These are phyloP conservation scores for Drosophila ironensis DNA, from an alignment of 1,140 invertebrate genomes.

Conservation along the genomic window DNA sequence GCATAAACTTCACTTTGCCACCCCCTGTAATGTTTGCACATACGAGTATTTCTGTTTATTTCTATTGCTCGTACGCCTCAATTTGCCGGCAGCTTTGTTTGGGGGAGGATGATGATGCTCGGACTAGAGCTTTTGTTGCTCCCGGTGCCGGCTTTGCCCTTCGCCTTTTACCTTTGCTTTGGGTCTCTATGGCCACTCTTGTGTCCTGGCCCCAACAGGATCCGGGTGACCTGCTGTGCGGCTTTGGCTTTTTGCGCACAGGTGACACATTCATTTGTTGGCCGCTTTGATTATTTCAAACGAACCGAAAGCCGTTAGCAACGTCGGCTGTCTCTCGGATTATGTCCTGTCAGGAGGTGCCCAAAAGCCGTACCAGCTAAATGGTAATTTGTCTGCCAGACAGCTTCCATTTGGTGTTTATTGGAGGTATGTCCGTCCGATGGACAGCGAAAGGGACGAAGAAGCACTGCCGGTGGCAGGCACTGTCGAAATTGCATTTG, in stretches of 20 bases:
- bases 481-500: slow-evolving; percentile 63
- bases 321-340: slow-evolving; percentile 33
- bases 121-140: slow-evolving; percentile 6
- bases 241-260: slow-evolving; percentile 53
- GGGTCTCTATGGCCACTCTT: background rate
- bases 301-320: slow-evolving; percentile 47
- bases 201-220: background rate
- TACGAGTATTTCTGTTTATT: slow-evolving; percentile 26
- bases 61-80: slow-evolving; percentile 47
- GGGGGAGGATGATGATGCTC: slow-evolving; percentile 4
- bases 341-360: slow-evolving; percentile 16
- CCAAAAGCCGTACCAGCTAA: slow-evolving; percentile 18
- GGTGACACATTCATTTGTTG: slow-evolving; percentile 73
- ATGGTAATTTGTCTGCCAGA: slow-evolving; percentile 67
- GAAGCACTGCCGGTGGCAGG: slow-evolving; percentile 2
- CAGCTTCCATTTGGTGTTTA: slow-evolving; percentile 16
- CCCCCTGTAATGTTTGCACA: background rate
- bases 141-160: slow-evolving; percentile 6
- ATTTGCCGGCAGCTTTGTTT: slow-evolving; percentile 30
- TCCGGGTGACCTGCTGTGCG: background rate
- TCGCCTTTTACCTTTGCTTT: slow-evolving; percentile 28
- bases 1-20: slow-evolving; percentile 31
- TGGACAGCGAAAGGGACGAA: no score
- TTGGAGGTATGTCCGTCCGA: slow-evolving; percentile 18
- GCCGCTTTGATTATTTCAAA: slow-evolving; percentile 69